A percentile compares a stretch with the other conserved stretches of the same genome.
Conservation (phyloP, 2,113 vertebrate species). For the Hypocryptadius cinnamomeus region DNA sequence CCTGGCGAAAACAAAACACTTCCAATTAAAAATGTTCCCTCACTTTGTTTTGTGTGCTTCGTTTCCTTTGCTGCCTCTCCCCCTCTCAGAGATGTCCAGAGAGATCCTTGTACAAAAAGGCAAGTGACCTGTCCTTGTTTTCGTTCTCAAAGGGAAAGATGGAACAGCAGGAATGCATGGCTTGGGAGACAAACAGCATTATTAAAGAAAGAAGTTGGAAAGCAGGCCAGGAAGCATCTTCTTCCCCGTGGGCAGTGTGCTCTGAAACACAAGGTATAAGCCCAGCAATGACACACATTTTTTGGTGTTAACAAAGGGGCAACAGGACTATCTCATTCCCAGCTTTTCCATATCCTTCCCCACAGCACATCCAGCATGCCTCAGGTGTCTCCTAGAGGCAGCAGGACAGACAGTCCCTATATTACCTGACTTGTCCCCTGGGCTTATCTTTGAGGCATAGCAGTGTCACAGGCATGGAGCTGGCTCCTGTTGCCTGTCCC, state of each 20-base stretch:
- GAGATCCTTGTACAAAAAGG: slow-evolving; percentile 60
- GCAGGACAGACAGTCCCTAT: too few species aligned
- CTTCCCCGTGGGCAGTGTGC: neutral
- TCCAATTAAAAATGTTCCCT: slow-evolving; percentile 63
- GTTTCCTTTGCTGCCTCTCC: slow-evolving; percentile 51
- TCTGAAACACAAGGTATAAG: neutral
- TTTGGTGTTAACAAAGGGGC: neutral
- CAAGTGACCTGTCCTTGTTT: slow-evolving; percentile 74
- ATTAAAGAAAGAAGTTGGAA: neutral
- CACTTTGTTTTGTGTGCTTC: slow-evolving; percentile 47
- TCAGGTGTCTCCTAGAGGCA: neutral
- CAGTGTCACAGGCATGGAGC: neutral
- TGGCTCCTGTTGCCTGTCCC: neutral
- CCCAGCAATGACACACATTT: neutral
- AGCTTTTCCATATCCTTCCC: neutral
- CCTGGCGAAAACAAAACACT: slow-evolving; percentile 67
- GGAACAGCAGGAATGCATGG: neutral
- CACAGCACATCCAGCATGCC: neutral
- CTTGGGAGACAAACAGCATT: neutral
- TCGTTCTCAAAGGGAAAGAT: slow-evolving; percentile 24
- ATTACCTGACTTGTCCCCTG: neutral
- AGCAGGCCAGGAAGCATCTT: neutral
- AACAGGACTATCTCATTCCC: neutral
- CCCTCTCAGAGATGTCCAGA: slow-evolving; percentile 21
- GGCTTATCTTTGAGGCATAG: neutral